Evolutionary conservation across 1,140 invertebrate genomes (phyloP).

Genomic region (Listronotus oregonensis): DNA sequence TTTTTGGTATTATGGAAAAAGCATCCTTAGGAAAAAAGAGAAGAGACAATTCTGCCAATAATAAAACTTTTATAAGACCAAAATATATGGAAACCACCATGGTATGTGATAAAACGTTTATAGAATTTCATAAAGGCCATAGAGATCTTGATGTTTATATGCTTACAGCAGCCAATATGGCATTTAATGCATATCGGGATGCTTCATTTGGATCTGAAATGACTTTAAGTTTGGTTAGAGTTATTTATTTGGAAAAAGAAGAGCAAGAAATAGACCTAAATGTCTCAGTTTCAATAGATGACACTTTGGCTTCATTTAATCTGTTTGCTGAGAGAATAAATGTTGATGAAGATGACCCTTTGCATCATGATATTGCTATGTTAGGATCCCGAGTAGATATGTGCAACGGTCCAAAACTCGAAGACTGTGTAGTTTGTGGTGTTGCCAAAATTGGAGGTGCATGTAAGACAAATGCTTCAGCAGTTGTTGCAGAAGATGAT

Average conservation of each 20-base stretch:
- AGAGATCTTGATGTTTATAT: slow-evolving; percentile 69
- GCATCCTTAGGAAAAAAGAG: background rate
- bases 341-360: slow-evolving; percentile 3
- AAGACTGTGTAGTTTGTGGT: slow-evolving; percentile 9
- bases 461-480: slow-evolving; percentile 9
- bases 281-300: slow-evolving; percentile 8
- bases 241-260: slow-evolving; percentile 16
- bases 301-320: slow-evolving; percentile 15
- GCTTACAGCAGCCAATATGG: slow-evolving; percentile 73
- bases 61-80: slow-evolving; percentile 52
- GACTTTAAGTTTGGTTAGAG: slow-evolving; percentile 13
- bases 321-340: slow-evolving; percentile 14
- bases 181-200: slow-evolving; percentile 17
- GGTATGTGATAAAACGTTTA: slow-evolving; percentile 69
- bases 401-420: slow-evolving; percentile 8
- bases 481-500: slow-evolving; percentile 12
- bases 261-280: slow-evolving; percentile 13
- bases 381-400: slow-evolving; percentile 12
- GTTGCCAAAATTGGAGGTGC: slow-evolving; percentile 13
- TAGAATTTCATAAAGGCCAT: slow-evolving; percentile 62
- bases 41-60: slow-evolving; percentile 34
- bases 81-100: slow-evolving; percentile 67
- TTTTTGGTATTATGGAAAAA: too few relatives aligned
- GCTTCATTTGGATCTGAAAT: slow-evolving; percentile 14
- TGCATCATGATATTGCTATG: slow-evolving; percentile 14